A percentile compares a stretch with the other conserved stretches of the same genome.
Evolutionary conservation across 2,888 invertebrate genomes (phyloP).

Genomic region (Hydropsyche betteni): DNA sequence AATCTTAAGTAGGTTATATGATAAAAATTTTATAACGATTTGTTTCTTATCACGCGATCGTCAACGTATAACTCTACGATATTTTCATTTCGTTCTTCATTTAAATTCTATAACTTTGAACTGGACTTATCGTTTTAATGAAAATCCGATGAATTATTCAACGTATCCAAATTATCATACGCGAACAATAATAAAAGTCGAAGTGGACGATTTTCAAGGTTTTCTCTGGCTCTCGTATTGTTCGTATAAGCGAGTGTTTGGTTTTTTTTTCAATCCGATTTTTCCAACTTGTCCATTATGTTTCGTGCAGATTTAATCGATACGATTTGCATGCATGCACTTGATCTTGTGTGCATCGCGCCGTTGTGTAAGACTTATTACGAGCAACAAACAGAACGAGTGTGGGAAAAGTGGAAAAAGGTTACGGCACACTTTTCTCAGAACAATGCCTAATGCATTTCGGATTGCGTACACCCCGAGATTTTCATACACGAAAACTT

Average conservation of each 20-base stretch:
- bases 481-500: too few species aligned
- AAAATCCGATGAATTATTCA: slow-evolving; percentile 21
- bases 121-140: slow-evolving; percentile 22
- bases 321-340: slow-evolving; percentile 23
- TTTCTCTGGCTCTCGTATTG: not conserved
- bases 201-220: slow-evolving; percentile 16
- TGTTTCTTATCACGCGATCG: too few species aligned
- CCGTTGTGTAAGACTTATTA: not conserved
- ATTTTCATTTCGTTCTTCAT: slow-evolving; percentile 6
- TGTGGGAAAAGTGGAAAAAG: slow-evolving; percentile 25
- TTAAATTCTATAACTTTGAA: slow-evolving; percentile 32
- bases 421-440: slow-evolving; percentile 4
- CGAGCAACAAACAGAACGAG: not conserved
- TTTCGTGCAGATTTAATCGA: slow-evolving; percentile 4
- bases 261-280: slow-evolving; percentile 6
- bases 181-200: slow-evolving; percentile 12
- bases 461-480: too few species aligned
- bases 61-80: too few species aligned
- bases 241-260: not conserved
- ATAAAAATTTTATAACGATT: too few species aligned
- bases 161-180: slow-evolving; percentile 17
- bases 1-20: too few species aligned
- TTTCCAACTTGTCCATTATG: too few species aligned
- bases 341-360: slow-evolving; percentile 25
- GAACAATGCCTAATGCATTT: slow-evolving; percentile 8